Evolutionary conservation across 2,888 invertebrate genomes (phyloP).

Genomic region (Phengaris alcon): DNA sequence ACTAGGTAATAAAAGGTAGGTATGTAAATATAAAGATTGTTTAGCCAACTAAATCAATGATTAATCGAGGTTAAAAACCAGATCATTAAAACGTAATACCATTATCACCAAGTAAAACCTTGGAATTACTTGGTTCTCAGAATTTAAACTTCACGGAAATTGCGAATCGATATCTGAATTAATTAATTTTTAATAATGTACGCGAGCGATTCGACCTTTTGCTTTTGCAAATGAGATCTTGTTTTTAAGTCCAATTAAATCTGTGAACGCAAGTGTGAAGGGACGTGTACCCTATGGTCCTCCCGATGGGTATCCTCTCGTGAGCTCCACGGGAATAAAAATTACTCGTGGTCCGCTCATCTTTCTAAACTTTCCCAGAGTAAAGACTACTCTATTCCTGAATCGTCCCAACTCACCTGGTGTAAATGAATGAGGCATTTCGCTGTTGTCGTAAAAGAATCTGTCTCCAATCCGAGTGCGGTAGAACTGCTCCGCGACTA

Average conservation of each 20-base stretch:
- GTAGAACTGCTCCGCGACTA: conserved; percentile 92
- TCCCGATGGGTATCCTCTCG: too few relatives aligned
- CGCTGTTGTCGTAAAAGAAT: conserved; percentile 88
- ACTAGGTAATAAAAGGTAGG: too few relatives aligned
- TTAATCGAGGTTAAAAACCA: background rate
- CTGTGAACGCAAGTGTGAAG: too few relatives aligned
- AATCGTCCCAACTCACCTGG: conserved; percentile 33
- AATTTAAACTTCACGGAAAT: conserved; percentile 9
- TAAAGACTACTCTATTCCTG: too few relatives aligned
- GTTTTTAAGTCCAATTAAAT: too few relatives aligned
- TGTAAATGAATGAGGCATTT: conserved; percentile 61
- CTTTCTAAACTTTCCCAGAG: too few relatives aligned
- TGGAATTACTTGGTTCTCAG: background rate
- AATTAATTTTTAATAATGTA: conserved; percentile 11
- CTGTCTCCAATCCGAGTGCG: conserved; percentile 91
- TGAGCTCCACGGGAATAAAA: too few relatives aligned
- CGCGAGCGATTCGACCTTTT: background rate
- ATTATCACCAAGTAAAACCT: background rate
- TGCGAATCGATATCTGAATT: conserved; percentile 9
- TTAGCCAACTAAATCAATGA: background rate
- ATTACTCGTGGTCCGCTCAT: too few relatives aligned
- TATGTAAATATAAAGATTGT: background rate
- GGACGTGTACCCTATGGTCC: too few relatives aligned
- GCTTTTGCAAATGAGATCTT: too few relatives aligned
- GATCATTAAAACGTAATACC: conserved; percentile 29